Evolutionary conservation across 92 coral and sea anemone species (phyloP).

Genomic region (Blastomussa wellsi): DNA sequence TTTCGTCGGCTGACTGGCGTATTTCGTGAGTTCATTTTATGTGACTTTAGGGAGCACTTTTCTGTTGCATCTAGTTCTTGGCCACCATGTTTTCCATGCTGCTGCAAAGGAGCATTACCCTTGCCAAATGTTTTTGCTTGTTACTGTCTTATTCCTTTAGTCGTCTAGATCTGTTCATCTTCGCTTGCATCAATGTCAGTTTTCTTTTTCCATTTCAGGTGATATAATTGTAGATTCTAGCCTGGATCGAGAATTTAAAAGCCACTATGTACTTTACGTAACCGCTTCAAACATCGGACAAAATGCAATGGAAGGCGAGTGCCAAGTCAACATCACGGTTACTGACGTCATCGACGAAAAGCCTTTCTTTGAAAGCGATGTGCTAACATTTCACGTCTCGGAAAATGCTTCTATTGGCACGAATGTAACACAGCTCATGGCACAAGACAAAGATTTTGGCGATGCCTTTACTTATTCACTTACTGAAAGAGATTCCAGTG

Average conservation of each 20-base stretch:
- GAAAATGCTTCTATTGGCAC: constrained; percentile 72
- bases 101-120: no score
- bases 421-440: constrained; percentile 59
- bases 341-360: constrained; percentile 85
- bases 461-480: constrained; percentile 69
- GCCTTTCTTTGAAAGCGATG: constrained; percentile 61
- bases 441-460: constrained; percentile 75
- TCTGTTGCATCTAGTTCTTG: no score
- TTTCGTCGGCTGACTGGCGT: no score
- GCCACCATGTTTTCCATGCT: no score
- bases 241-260: constrained; percentile 83
- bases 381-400: constrained; percentile 45
- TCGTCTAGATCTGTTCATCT: not conserved
- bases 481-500: constrained; percentile 56
- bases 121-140: no score
- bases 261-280: constrained; percentile 60
- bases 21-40: no score
- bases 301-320: constrained; percentile 56
- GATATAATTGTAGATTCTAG: constrained; percentile 77
- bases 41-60: no score
- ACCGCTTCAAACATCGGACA: constrained; percentile 82
- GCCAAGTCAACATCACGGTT: constrained; percentile 74
- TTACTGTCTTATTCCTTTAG: not conserved
- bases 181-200: not conserved
- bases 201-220: constrained; percentile 42